Evolutionary conservation across 1,140 invertebrate species (phyloP).

Genomic region (Ceratosolen solmsi): DNA sequence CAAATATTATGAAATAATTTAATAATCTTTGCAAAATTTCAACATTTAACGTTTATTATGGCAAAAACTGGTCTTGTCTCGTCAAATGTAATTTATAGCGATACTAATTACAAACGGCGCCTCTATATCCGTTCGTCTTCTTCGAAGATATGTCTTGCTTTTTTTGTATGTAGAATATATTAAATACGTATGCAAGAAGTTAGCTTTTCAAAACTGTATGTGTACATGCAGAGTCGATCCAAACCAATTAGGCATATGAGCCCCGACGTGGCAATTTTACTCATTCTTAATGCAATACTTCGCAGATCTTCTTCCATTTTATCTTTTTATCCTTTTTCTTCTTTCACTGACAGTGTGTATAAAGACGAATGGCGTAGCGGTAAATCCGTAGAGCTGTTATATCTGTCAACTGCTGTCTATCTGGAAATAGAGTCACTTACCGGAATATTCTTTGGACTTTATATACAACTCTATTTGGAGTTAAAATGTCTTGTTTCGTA

Average conservation of each 20-base stretch:
- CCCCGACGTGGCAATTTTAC: constrained; percentile 65
- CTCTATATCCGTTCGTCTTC: constrained; percentile 73
- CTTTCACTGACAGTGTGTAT: constrained; percentile 20
- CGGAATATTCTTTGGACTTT: constrained; percentile 17
- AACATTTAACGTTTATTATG: constrained; percentile 2
- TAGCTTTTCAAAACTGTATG: constrained; percentile 68
- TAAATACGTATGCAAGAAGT: constrained; percentile 70
- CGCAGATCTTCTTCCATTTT: constrained; percentile 18
- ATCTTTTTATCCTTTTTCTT: not conserved
- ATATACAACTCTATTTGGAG: constrained; percentile 52
- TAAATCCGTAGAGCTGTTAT: constrained; percentile 21
- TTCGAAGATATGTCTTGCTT: constrained; percentile 62
- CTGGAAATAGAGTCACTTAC: constrained; percentile 57
- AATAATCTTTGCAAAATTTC: not conserved
- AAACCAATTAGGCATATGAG: constrained; percentile 70
- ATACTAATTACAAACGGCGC: constrained; percentile 72
- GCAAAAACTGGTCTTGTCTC: constrained; percentile 29
- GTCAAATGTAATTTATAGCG: constrained; percentile 59
- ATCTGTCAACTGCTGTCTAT: constrained; percentile 46
- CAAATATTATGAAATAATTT: too few relatives aligned
- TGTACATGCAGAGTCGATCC: constrained; percentile 54
- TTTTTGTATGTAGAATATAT: constrained; percentile 22
- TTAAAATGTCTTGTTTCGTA: not conserved
- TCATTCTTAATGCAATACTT: constrained; percentile 57
- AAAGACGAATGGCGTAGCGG: constrained; percentile 53